Conservation (phyloP, 2,888 invertebrate species). For the Scrobipalpa atriplicella region DNA sequence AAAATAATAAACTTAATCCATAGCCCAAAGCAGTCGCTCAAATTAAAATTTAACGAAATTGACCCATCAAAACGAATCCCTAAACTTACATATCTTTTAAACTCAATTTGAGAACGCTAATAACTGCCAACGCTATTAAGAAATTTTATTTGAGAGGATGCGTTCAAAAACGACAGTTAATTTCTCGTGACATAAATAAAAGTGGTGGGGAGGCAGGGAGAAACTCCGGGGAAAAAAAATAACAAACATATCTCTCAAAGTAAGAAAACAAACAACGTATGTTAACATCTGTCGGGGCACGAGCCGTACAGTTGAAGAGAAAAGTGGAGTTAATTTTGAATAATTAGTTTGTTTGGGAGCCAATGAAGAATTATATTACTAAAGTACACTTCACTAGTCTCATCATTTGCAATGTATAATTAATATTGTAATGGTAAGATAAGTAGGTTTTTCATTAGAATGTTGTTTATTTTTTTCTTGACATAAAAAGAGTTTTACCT, state of each 20-base stretch:
- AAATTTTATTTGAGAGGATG: slow-evolving; percentile 64
- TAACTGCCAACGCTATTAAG: slow-evolving; percentile 58
- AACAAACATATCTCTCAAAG: slow-evolving; percentile 80
- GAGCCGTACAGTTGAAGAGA: slow-evolving; percentile 57
- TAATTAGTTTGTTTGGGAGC: too few relatives aligned
- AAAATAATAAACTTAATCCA: too few relatives aligned
- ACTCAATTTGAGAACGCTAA: slow-evolving; percentile 46
- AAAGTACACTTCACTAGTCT: too few relatives aligned
- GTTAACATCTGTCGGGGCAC: slow-evolving; percentile 80
- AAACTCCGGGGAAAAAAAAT: slow-evolving; percentile 54
- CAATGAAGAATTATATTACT: too few relatives aligned
- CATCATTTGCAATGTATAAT: too few relatives aligned
- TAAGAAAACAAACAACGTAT: slow-evolving; percentile 81
- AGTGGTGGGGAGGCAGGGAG: slow-evolving; percentile 51
- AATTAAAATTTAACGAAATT: slow-evolving; percentile 23
- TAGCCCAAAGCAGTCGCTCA: neutral
- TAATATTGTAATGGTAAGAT: too few relatives aligned
- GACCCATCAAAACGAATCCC: slow-evolving; percentile 30
- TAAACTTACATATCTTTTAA: slow-evolving; percentile 41
- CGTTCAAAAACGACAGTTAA: slow-evolving; percentile 68
- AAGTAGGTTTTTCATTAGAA: too few relatives aligned
- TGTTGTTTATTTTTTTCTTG: too few relatives aligned
- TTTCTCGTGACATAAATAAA: slow-evolving; percentile 80
- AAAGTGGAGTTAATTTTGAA: neutral
- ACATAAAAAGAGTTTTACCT: too few relatives aligned